Conservation (phyloP, 2,113 vertebrate species). For the Pelmatolapia mariae region DNA sequence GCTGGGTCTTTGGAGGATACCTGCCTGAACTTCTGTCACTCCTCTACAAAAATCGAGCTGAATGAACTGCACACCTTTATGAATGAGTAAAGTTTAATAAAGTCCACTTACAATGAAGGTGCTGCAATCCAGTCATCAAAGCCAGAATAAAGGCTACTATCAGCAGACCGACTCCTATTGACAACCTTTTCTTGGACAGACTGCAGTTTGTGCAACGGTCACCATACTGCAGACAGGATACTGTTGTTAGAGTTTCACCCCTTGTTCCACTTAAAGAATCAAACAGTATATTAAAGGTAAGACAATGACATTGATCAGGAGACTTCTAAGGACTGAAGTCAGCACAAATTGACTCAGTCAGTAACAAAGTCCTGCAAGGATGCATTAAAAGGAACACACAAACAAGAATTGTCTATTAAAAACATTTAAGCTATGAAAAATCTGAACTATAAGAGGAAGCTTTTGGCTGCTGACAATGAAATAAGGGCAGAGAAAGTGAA, state of each 20-base stretch:
- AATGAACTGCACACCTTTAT: too few species aligned
- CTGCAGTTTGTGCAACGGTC: not conserved
- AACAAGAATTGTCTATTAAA: not conserved
- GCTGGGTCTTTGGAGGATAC: too few species aligned
- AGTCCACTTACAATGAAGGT: too few species aligned
- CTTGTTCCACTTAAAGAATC: not conserved
- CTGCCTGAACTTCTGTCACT: too few species aligned
- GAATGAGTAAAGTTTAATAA: too few species aligned
- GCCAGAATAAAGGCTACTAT: too few species aligned
- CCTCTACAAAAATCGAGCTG: too few species aligned
- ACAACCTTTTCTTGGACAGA: not conserved
- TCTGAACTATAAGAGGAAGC: not conserved
- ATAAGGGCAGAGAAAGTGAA: not conserved
- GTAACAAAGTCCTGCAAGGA: not conserved
- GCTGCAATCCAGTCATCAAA: too few species aligned
- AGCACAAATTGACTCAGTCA: not conserved
- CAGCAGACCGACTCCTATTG: not conserved
- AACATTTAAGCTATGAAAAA: rapidly evolving
- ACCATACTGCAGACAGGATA: not conserved
- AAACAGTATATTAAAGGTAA: not conserved
- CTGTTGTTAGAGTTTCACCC: not conserved
- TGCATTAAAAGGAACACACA: not conserved
- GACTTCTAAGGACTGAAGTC: not conserved
- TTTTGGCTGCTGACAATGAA: rapidly evolving
- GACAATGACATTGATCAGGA: rapidly evolving